These are phyloP conservation scores for Machaerirhynchus nigripectus DNA, from an alignment of 2,113 vertebrate genomes.

Conservation along the genomic window DNA sequence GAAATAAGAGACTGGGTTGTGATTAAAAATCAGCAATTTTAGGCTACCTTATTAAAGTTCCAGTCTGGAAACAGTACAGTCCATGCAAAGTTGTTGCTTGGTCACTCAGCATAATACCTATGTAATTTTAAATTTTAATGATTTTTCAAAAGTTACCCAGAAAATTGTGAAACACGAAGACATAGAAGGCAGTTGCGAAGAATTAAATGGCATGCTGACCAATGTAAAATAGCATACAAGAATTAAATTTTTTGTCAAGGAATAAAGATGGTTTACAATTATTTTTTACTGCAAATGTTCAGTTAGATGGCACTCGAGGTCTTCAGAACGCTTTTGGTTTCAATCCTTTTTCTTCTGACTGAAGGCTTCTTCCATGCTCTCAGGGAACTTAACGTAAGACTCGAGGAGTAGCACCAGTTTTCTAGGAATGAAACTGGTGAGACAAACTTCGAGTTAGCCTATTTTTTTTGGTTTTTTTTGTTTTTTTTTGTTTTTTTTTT, in stretches of 20 bases:
- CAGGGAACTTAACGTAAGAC: background rate
- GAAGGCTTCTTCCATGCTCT: background rate
- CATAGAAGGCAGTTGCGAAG: background rate
- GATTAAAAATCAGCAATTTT: background rate
- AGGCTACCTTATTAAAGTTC: background rate
- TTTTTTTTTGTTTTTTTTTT: background rate
- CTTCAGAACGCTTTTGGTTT: background rate
- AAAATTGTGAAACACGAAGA: background rate
- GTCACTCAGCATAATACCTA: background rate
- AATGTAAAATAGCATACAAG: background rate
- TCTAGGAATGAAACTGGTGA: background rate
- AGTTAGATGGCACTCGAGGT: background rate
- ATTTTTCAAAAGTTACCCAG: background rate
- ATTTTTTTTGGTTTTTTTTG: too few species aligned
- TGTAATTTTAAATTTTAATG: background rate
- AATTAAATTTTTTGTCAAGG: background rate
- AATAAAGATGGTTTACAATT: background rate
- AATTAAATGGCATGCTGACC: background rate
- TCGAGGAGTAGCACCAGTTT: fast-evolving
- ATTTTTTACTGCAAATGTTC: background rate
- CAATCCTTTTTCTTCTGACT: background rate
- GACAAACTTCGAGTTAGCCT: background rate
- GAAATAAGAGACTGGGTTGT: background rate
- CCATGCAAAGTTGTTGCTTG: background rate
- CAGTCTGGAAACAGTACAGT: background rate